Conservation (phyloP, 2,797 vertebrate species). For the Lithobates pipiens region DNA sequence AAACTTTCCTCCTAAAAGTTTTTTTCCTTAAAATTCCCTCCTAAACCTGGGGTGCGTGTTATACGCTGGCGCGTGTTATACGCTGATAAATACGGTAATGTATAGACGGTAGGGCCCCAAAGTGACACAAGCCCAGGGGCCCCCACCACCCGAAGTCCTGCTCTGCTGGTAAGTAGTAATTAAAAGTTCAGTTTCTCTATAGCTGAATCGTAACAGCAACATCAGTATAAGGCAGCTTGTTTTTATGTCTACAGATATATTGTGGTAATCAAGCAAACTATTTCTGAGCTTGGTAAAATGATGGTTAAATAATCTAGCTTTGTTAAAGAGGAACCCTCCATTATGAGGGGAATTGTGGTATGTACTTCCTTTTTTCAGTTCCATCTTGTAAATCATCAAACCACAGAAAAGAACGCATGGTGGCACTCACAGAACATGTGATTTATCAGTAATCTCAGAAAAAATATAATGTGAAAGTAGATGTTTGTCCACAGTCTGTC, state of each 20-base stretch:
- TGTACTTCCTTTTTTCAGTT: conserved; percentile 52
- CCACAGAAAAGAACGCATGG: conserved; percentile 32
- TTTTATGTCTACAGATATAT: neutral
- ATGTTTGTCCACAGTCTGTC: neutral
- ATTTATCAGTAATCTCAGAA: conserved; percentile 1
- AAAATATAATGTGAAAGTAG: neutral
- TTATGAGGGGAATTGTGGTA: conserved; percentile 21
- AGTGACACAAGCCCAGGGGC: too few relatives aligned
- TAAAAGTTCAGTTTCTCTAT: too few relatives aligned
- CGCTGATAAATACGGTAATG: too few relatives aligned
- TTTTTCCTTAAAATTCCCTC: too few relatives aligned
- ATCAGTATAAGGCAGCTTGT: neutral
- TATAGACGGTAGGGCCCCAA: too few relatives aligned
- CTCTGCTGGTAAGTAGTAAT: too few relatives aligned
- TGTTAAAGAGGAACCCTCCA: conserved; percentile 36
- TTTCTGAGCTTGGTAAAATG: conserved; percentile 2
- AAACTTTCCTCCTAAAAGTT: too few relatives aligned
- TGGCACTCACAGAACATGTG: conserved; percentile 41
- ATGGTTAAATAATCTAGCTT: conserved; percentile 6
- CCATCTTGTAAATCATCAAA: conserved; percentile 30
- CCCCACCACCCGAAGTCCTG: too few relatives aligned
- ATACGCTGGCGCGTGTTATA: too few relatives aligned
- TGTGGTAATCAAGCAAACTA: too few relatives aligned
- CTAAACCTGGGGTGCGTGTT: too few relatives aligned
- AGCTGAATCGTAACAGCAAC: too few relatives aligned